phyloP scores from a whole-genome alignment of 2,797 vertebrate species.

The Sebastes iracundus region DNA sequence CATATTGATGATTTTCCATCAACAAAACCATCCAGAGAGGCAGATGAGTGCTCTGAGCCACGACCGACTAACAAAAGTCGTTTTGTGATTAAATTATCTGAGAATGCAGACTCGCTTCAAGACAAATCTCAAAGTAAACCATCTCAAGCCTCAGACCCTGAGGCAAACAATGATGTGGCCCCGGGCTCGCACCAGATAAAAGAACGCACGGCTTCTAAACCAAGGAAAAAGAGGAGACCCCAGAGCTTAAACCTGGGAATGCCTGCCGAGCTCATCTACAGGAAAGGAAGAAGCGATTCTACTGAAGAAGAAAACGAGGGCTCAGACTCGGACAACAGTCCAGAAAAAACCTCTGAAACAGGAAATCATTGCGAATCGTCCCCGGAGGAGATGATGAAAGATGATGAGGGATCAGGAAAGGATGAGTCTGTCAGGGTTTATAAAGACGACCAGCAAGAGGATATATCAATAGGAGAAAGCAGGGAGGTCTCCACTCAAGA shows the following conservation, averaged over 20 bases:
- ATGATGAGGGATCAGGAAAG: slow-evolving; percentile 55
- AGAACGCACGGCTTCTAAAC: slow-evolving; percentile 58
- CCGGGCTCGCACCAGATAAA: slow-evolving; percentile 40
- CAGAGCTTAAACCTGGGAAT: slow-evolving; percentile 83
- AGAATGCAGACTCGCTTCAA: slow-evolving; percentile 60
- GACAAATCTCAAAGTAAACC: slow-evolving; percentile 68
- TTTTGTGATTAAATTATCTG: slow-evolving; percentile 61
- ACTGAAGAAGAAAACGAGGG: slow-evolving; percentile 72
- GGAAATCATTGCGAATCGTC: slow-evolving; percentile 50
- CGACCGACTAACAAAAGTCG: slow-evolving; percentile 47
- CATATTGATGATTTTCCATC: slow-evolving; percentile 77
- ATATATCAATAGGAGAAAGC: slow-evolving; percentile 26
- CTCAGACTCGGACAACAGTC: slow-evolving; percentile 77
- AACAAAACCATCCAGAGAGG: slow-evolving; percentile 55
- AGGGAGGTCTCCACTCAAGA: slow-evolving; percentile 34
- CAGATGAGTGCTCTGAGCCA: slow-evolving; percentile 54
- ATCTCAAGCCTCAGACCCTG: slow-evolving; percentile 41
- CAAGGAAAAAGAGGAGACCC: slow-evolving; percentile 78
- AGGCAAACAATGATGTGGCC: slow-evolving; percentile 46
- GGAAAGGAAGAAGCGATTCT: slow-evolving; percentile 69
- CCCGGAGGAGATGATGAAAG: slow-evolving; percentile 32
- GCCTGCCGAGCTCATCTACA: slow-evolving; percentile 72
- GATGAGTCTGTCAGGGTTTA: slow-evolving; percentile 35
- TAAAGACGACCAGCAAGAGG: slow-evolving; percentile 57
- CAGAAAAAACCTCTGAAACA: slow-evolving; percentile 43